Percentiles rank a stretch among this genome's conserved stretches.
Evolutionary conservation across 1,140 invertebrate species (phyloP).

Genomic region (Diabrotica undecimpunctata): DNA sequence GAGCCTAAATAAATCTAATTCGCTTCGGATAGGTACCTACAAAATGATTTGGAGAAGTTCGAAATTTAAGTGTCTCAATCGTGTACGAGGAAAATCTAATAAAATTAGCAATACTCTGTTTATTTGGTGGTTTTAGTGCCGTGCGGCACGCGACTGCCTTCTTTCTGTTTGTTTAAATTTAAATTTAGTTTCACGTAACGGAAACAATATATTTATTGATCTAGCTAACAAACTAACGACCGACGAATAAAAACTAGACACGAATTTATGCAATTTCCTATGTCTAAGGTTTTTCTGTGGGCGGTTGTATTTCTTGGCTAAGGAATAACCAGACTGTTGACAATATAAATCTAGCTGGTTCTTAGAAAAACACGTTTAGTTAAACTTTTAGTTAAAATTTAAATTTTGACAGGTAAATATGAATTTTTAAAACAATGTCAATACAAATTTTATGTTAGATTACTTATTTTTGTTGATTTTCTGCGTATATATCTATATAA

Average conservation of each 20-base stretch:
- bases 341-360: no score
- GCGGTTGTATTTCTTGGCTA: no score
- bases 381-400: no score
- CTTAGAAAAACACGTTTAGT: no score
- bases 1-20: slow-evolving; percentile 26
- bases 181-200: slow-evolving; percentile 24
- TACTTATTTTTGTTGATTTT: no score
- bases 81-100: slow-evolving; percentile 31
- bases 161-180: slow-evolving; percentile 26
- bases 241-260: neutral
- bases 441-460: no score
- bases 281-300: no score
- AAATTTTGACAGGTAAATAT: no score
- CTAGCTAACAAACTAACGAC: neutral
- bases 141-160: slow-evolving; percentile 17
- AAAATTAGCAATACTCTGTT: slow-evolving; percentile 30
- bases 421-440: no score
- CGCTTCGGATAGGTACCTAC: slow-evolving; percentile 17
- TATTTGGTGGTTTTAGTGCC: slow-evolving; percentile 23
- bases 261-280: neutral
- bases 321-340: no score
- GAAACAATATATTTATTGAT: slow-evolving; percentile 16
- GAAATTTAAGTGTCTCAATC: slow-evolving; percentile 25
- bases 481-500: no score
- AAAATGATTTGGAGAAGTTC: slow-evolving; percentile 23